Base-by-base conservation (phyloP, 2,888 invertebrate species). In the Cremastinae sp. region DNA sequence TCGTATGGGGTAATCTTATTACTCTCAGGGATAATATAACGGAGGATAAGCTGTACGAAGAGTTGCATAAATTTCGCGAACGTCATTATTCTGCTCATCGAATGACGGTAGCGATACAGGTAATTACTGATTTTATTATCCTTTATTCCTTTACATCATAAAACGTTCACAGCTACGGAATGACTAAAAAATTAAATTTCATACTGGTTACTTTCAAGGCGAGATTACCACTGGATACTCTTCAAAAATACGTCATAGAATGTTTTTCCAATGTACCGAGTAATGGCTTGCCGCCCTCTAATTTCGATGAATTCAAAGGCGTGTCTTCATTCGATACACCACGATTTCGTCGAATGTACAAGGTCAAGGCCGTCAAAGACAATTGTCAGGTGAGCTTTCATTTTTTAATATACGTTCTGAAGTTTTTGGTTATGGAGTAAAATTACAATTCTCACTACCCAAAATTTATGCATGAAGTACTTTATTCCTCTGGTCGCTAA, bases 61-160 rank as follows among this genome's bases (percentile, higher is more conserved):
- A 93, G 1, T 91, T 96, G 4, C 94, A 95, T 81, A 92, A 94
- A 72, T 97, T 96, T 84, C 91, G 95, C 41, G 91, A 92, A 83
- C 90, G 94, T 18, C 95, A 96, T 88, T 98, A 98, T 86, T 95
- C 96, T 41, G 96, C 96, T 7, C 94, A 97, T 84, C 92, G 95
- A 80, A 97, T 98, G 97, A 96, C 95, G 7, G 90, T 97, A 1
- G 95, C 95, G 51, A 92, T 97, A 16, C 96, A 96, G 91, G 94
- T 94, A 37, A 35, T 39, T 22, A 16, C 41, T 41, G n/a, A 18
- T 45, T 51, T 37, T 9, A n/a, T 22, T 18, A 16, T 49, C n/a
- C n/a, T n/a, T n/a, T n/a, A n/a, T n/a, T n/a, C n/a, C n/a, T n/a
- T n/a, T n/a, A n/a, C n/a, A n/a, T n/a, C n/a, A n/a, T n/a, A n/a